Base-by-base conservation (phyloP, 2,888 invertebrate genomes). In the Tethea ocularis region DNA sequence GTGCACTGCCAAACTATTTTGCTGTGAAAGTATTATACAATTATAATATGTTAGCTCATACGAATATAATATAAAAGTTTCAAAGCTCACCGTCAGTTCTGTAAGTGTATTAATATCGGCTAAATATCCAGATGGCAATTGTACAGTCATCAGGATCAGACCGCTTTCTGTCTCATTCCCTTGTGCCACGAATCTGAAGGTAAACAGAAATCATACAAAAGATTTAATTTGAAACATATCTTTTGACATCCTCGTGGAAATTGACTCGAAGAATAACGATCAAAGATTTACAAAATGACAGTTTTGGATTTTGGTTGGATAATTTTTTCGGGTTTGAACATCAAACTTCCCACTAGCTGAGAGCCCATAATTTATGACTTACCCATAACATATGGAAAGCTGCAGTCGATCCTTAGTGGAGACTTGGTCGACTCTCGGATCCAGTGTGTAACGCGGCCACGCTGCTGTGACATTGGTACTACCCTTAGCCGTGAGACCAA, bases 81-180 rank as follows among this genome's bases (percentile, higher is more conserved):
- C 1, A 33, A n/a, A 58, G 54, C 76, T 80, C 74, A 94, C 94
- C 68, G 93, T 91, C n/a, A 95, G 86, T 69, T 94, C 94, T 5
- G 95, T 96, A 33, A 97, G 88, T 0, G 95, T 96, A 72, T 96
- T 95, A 67, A 95, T 88, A 72, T 98, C 97, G 0, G 97, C 96
- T 0, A 96, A 95, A 82, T 96, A 99, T n/a, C 99, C 98, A 0
- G 98, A 98, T 0, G 98, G 98, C 61, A 99, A 93, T 63, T 95
- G 95, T 0, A 98, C 96, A 77, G 98, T 98, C 94, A 98, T 96
- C 0, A 98, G 96, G 13, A 97, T 97, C 95, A 98, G 96, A 68
- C 98, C 98, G 63, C 97, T 97, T 67, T 95, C 94, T 20, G 96
- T 95, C 56, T 95, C 94, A 73, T 95, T 94, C 38, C 94, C 94